Base-by-base conservation (phyloP, 2,888 invertebrate species). In the Shargacucullia verbasci region DNA sequence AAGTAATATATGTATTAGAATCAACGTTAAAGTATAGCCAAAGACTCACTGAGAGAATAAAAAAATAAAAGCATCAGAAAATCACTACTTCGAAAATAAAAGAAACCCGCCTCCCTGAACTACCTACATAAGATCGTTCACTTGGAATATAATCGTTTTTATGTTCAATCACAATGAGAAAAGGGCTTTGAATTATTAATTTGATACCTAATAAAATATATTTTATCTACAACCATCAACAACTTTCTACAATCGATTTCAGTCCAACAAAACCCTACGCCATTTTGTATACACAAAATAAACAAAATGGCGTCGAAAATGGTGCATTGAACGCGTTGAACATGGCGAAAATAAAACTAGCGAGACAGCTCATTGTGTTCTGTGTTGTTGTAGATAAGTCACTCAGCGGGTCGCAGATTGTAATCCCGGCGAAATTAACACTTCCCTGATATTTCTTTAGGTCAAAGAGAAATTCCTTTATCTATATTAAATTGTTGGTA, bases 361-460 rank as follows among this genome's bases (percentile, higher is more conserved):
- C 25, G 25, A 60, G 60, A 50, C 57, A 46, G 52, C 31, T 66
- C 60, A 67, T 70, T 70, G 64, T 73, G 70, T 61, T 48, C 35
- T 54, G 52, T 59, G 48, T 57, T 70, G 59, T 72, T 47, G 64
- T 39, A 70, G 73, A 75, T 75, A 78, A 75, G 47, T 76, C 63
- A 58, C 78, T 58, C 76, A 57, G 76, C 70, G 38, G 73, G 76
- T 15, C 33, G 40, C 52, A 57, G 57, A 67, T 70, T 56, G 59
- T 58, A 54, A 65, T 60, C 64, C 47, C 40, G 37, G 25, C 14
- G 58, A 76, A 74, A 74, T 74, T 74, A 73, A 73, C 76, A 66
- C 70, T 63, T 70, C 39, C 57, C 47, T 45, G 41, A 60, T 62
- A 58, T 46, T 57, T 5, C 6, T 29, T 34, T 13, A 43, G 39